Conservation (phyloP, 1,140 invertebrate species). For the Pseudomyrmex pallidus region DNA sequence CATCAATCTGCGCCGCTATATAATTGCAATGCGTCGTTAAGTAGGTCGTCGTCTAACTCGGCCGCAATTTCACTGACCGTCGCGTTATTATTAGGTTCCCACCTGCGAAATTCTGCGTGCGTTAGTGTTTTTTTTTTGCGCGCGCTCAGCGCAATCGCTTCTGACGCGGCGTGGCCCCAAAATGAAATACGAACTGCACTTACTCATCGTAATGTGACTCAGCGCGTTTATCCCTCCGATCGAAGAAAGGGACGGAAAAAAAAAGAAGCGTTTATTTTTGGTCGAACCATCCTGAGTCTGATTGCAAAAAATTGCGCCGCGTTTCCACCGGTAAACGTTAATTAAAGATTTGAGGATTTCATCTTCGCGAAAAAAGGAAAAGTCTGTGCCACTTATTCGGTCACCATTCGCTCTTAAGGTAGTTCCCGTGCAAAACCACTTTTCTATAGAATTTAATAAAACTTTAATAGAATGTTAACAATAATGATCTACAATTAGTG, state of each 20-base stretch:
- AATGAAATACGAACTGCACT: background rate
- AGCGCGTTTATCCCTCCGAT: too few relatives aligned
- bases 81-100: slow-evolving; percentile 57
- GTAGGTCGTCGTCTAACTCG: slow-evolving; percentile 65
- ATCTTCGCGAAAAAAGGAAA: background rate
- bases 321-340: too few relatives aligned
- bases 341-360: background rate
- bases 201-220: too few relatives aligned
- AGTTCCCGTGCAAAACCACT: too few relatives aligned
- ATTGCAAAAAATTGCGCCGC: too few relatives aligned
- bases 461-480: too few relatives aligned
- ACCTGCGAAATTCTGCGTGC: slow-evolving; percentile 29
- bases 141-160: slow-evolving; percentile 17
- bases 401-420: background rate
- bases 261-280: background rate
- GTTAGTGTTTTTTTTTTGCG: slow-evolving; percentile 33
- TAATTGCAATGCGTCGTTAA: slow-evolving; percentile 63
- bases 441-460: too few relatives aligned
- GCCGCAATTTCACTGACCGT: slow-evolving; percentile 67
- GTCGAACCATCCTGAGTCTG: background rate
- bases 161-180: background rate
- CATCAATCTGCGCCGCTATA: slow-evolving; percentile 65
- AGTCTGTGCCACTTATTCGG: background rate
- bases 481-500: too few relatives aligned
- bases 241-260: too few relatives aligned